A percentile compares a stretch with the other conserved stretches of the same genome.
Conservation (phyloP, 2,888 invertebrate species). For the Lasioglossum morio region DNA sequence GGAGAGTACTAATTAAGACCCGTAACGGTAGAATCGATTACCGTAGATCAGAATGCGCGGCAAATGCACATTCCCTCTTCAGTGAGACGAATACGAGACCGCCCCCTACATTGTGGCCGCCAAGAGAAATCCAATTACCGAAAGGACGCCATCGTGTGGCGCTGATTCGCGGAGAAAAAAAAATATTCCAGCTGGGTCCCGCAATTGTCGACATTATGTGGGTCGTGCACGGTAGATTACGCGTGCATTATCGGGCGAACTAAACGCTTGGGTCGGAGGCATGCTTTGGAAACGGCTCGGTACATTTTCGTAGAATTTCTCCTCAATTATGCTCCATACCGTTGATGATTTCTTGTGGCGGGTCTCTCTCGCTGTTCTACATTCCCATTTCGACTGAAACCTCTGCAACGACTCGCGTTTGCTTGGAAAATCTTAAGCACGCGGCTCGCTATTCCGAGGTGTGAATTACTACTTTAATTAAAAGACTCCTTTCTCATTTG, state of each 20-base stretch:
- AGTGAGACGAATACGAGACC: background rate
- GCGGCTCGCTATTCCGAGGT: background rate
- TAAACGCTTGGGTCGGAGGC: conserved; percentile 20
- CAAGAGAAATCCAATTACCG: background rate
- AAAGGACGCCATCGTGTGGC: too few relatives aligned
- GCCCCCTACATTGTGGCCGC: background rate
- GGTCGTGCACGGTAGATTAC: background rate
- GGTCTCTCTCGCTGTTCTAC: background rate
- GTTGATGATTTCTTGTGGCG: background rate
- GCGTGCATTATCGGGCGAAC: conserved; percentile 14
- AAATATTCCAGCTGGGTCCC: conserved; percentile 10
- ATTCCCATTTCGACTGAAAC: conserved; percentile 1
- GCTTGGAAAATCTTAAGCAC: background rate
- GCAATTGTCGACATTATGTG: conserved; percentile 16
- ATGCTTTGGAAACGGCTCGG: background rate
- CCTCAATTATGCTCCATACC: conserved; percentile 6
- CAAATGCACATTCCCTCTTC: background rate
- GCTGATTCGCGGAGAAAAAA: conserved; percentile 12
- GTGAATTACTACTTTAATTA: conserved; percentile 7
- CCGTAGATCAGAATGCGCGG: conserved; percentile 3
- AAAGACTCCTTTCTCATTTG: background rate
- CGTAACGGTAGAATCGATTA: conserved; percentile 1
- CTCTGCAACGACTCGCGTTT: background rate
- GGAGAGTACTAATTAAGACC: conserved; percentile 14
- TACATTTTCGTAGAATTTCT: conserved; percentile 3